phyloP scores from a whole-genome alignment of 2,113 vertebrate genomes.

The Bubo bubo region DNA sequence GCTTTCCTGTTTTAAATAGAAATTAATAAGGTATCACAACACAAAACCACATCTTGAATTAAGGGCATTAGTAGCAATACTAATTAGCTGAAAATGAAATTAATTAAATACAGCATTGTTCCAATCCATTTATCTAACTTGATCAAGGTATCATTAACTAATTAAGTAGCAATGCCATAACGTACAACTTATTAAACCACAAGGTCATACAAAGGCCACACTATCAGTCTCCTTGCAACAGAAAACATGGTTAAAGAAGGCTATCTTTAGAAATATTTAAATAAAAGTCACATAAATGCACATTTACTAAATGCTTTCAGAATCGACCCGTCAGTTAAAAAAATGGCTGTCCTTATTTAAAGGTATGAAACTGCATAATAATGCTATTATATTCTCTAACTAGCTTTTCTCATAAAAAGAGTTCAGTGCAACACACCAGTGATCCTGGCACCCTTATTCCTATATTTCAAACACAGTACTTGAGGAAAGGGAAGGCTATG shows the following conservation, averaged over 20 bases:
- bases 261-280: background rate
- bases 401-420: background rate
- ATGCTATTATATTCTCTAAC: background rate
- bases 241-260: background rate
- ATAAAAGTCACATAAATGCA: background rate
- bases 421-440: background rate
- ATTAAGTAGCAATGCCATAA: background rate
- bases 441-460: background rate
- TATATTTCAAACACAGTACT: background rate
- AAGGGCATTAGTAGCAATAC: slow-evolving; percentile 5
- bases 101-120: slow-evolving; percentile 35
- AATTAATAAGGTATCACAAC: background rate
- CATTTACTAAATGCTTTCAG: background rate
- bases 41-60: background rate
- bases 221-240: background rate
- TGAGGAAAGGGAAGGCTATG: background rate
- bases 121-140: slow-evolving; percentile 46
- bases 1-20: background rate
- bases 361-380: background rate
- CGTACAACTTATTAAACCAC: background rate
- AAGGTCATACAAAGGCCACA: background rate
- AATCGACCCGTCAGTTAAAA: background rate
- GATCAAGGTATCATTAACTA: slow-evolving; percentile 51
- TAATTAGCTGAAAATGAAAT: slow-evolving; percentile 39
- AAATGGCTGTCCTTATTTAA: background rate